Evolutionary conservation across 2,797 vertebrate genomes (phyloP), one percentile per base, ranked within the genome.

Genomic region (Galaxias olidus): DNA sequence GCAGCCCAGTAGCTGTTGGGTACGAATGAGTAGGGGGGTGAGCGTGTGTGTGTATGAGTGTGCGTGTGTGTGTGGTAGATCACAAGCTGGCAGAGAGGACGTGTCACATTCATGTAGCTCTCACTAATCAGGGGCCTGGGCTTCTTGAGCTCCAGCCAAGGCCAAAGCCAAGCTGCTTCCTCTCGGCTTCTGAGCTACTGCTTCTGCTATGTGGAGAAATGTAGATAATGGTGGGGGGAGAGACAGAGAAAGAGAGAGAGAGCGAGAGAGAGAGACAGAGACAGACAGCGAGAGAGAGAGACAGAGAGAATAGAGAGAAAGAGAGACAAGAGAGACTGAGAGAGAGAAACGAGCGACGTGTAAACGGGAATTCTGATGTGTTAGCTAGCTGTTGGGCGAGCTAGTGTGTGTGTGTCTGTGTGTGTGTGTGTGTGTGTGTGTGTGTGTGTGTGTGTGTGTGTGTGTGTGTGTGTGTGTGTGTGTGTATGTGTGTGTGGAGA

Each of bases 81-180:
- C 17, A 46, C 50, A 43, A 52, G 59, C 88, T 95, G 91, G 89
- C 93, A 91, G 84, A 87, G 86, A 92, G 86, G 88, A 91, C 83
- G 86, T 91, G 89, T 92, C 90, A 91, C 85, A 92, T 90, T 90
- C 91, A 91, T 91, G 89, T 90, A 91, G 88, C 89, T 89, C 88
- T 85, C 57, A 66, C 77, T 88, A 88, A 87, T 87, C 86, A 84
- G 85, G 72, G 75, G 66, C 59, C 46, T 48, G 45, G 73, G 74
- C 60, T 30, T 30, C 30, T 76, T 76, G 79, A 82, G 85, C 77
- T 6, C 45, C 61, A 14, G 74, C 80, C 80, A 81, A 88, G 87
- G 85, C 81, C 82, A 79, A 77, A 84, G 83, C 87, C 85, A 77
- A 74, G 80, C 72, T 8, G 18, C 17, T 43, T 77, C 76, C 63